Conservation (phyloP, 2,113 vertebrate species). For the Columba janthina region DNA sequence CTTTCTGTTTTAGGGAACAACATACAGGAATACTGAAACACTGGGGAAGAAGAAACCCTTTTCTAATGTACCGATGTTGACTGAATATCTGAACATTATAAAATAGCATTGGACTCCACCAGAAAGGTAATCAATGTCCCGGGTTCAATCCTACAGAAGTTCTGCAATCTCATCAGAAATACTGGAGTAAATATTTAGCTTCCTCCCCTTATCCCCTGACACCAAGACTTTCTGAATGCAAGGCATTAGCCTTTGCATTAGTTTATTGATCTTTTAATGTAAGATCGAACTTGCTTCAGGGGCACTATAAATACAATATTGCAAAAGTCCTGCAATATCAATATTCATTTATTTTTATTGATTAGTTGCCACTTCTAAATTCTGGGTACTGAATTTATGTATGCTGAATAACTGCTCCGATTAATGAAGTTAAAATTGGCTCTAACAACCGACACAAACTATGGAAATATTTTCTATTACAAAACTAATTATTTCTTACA, state of each 20-base stretch:
- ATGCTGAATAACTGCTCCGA: constrained; percentile 3
- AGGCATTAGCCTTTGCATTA: constrained; percentile 24
- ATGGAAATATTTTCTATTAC: background rate
- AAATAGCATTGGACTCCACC: background rate
- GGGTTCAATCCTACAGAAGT: background rate
- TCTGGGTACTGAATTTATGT: constrained; percentile 44
- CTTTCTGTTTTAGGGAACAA: background rate
- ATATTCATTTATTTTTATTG: constrained; percentile 72
- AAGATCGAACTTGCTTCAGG: constrained; percentile 52
- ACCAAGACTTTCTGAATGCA: constrained; percentile 33
- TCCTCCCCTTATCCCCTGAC: constrained; percentile 5
- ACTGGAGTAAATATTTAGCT: constrained; percentile 59
- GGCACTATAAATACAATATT: constrained; percentile 63
- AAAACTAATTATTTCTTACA: background rate
- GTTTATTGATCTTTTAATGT: constrained; percentile 66
- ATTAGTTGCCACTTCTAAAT: constrained; percentile 55
- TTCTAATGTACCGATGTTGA: background rate
- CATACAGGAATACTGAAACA: background rate
- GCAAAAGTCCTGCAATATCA: constrained; percentile 59
- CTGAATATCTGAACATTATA: background rate
- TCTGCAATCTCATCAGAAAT: constrained; percentile 61
- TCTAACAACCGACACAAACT: background rate
- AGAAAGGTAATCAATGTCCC: constrained; percentile 50
- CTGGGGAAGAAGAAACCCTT: background rate
- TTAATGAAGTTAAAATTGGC: constrained; percentile 40